A percentile compares a stretch with the other conserved stretches of the same genome.
Evolutionary conservation across 2,888 invertebrate species (phyloP).

Genomic region (Nemapogon koenigi): DNA sequence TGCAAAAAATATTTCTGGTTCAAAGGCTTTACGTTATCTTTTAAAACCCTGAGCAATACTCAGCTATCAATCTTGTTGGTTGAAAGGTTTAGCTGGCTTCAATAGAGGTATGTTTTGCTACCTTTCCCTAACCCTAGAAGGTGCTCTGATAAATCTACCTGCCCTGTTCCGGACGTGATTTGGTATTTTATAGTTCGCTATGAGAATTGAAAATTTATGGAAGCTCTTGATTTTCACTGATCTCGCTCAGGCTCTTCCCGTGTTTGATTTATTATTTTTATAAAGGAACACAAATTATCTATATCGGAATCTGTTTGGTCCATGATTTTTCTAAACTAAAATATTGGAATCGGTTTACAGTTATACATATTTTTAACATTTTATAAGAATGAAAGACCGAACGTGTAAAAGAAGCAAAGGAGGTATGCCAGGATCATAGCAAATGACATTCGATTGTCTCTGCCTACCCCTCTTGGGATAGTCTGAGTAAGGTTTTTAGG

Average conservation of each 20-base stretch:
- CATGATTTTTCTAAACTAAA: no score
- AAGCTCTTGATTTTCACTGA: neutral
- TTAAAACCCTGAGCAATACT: slow-evolving; percentile 5
- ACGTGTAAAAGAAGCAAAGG: no score
- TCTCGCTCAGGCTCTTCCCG: neutral
- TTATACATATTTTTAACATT: no score
- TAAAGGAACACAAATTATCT: no score
- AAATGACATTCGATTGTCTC: no score
- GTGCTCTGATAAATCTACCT: slow-evolving; percentile 7
- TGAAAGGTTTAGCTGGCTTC: slow-evolving; percentile 8
- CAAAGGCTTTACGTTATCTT: slow-evolving; percentile 6
- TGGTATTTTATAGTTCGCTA: slow-evolving; percentile 9
- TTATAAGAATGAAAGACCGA: no score
- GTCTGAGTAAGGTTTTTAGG: no score
- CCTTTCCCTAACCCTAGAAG: neutral
- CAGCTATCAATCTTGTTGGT: slow-evolving; percentile 9
- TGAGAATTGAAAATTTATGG: slow-evolving; percentile 9
- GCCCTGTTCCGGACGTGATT: slow-evolving; percentile 9
- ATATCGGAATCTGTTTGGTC: no score
- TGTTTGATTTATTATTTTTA: slow-evolving; percentile 6
- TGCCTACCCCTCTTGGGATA: no score
- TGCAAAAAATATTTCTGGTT: slow-evolving; percentile 7
- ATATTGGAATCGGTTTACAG: no score
- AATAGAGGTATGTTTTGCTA: slow-evolving; percentile 8
- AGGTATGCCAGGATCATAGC: no score